These are phyloP conservation scores for Petrocephalus zakoni DNA, from an alignment of 2,113 vertebrate genomes.

Conservation along the genomic window DNA sequence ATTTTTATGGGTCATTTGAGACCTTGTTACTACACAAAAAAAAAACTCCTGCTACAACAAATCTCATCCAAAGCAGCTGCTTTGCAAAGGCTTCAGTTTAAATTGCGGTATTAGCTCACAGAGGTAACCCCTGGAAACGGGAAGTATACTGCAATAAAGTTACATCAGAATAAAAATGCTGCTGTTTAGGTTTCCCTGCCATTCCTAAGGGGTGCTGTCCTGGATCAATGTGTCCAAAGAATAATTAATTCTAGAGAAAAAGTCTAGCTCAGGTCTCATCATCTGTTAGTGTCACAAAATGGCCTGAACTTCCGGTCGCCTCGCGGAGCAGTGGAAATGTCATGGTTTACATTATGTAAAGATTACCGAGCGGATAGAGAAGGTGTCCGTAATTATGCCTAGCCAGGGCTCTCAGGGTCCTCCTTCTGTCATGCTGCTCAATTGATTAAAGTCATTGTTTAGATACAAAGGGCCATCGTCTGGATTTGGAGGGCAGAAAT, in stretches of 20 bases:
- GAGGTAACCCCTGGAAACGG: neutral
- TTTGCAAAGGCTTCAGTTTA: neutral
- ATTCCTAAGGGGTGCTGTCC: neutral
- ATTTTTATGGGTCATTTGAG: neutral
- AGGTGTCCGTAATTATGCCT: neutral
- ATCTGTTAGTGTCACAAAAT: conserved; percentile 2
- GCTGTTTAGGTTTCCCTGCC: neutral
- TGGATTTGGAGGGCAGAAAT: neutral
- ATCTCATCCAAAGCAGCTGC: neutral
- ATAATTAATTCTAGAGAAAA: neutral
- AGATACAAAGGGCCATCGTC: neutral
- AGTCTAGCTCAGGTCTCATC: neutral
- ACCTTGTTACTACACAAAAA: neutral
- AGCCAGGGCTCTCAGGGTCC: neutral
- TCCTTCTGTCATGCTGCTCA: neutral
- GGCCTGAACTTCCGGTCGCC: neutral
- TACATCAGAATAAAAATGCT: neutral
- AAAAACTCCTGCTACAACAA: neutral
- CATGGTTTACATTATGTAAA: neutral
- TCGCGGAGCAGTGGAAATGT: neutral
- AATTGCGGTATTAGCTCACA: neutral
- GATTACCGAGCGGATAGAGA: neutral
- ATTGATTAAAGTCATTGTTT: conserved; percentile 5
- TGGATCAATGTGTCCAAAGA: neutral
- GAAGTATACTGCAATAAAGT: neutral